Evolutionary conservation across 2,113 vertebrate species (phyloP).

Genomic region (Grallaria varia): DNA sequence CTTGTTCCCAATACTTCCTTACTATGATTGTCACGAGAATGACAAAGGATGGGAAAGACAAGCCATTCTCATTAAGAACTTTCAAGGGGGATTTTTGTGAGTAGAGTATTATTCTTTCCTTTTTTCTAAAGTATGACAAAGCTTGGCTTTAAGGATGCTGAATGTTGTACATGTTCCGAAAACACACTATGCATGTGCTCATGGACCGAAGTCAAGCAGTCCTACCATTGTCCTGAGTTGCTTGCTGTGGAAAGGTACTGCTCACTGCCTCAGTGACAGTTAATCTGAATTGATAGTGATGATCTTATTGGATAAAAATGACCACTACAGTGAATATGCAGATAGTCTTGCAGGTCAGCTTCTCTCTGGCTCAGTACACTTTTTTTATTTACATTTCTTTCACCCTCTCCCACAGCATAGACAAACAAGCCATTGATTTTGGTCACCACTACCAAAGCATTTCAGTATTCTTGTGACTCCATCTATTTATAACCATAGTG

Average conservation of each 20-base stretch:
- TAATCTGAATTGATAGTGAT: not conserved
- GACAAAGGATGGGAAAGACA: conserved; percentile 16
- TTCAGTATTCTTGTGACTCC: not conserved
- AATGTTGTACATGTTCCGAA: not conserved
- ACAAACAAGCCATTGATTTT: not conserved
- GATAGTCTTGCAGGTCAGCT: not conserved
- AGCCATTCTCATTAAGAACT: not conserved
- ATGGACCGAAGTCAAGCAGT: not conserved
- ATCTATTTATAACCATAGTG: not conserved
- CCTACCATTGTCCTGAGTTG: not conserved
- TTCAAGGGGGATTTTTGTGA: not conserved
- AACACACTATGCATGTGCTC: not conserved
- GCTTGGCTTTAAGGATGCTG: not conserved
- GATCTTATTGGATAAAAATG: not conserved
- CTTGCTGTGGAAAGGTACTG: not conserved
- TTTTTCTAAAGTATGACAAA: not conserved
- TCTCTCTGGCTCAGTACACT: not conserved
- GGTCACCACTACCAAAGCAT: not conserved
- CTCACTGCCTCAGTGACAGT: not conserved
- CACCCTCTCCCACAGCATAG: not conserved
- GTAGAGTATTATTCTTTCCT: not conserved
- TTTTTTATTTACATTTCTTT: not conserved
- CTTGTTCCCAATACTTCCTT: conserved; percentile 51
- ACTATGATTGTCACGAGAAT: conserved; percentile 29
- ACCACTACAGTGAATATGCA: not conserved